Evolutionary conservation across 2,888 invertebrate species (phyloP).

Genomic region (Biston betularia): DNA sequence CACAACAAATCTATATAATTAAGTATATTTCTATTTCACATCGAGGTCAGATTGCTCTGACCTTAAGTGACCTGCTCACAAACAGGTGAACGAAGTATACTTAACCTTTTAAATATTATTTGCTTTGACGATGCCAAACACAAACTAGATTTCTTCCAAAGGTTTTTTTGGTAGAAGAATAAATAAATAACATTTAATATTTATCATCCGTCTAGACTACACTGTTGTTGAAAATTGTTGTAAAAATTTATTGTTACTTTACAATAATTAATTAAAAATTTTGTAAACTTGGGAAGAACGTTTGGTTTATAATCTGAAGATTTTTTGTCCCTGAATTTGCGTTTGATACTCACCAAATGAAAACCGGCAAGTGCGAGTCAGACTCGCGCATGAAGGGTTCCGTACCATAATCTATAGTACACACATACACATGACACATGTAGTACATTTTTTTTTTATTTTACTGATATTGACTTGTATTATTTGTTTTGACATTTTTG

Average conservation of each 20-base stretch:
- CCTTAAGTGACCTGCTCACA: constrained; percentile 9
- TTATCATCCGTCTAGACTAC: not conserved
- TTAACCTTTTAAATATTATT: constrained; percentile 14
- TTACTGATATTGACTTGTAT: too few relatives aligned
- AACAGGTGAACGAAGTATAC: constrained; percentile 4
- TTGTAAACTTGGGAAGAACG: too few relatives aligned
- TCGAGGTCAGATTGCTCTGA: constrained; percentile 9
- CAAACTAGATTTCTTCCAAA: not conserved
- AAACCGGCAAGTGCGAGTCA: too few relatives aligned
- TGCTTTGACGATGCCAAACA: not conserved
- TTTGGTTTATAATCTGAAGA: too few relatives aligned
- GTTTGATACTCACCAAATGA: too few relatives aligned
- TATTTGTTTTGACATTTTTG: too few relatives aligned
- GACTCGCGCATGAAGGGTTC: too few relatives aligned
- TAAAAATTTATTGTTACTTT: not conserved
- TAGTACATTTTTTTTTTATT: too few relatives aligned
- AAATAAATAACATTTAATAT: not conserved
- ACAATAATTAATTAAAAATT: too few relatives aligned
- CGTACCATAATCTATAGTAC: too few relatives aligned
- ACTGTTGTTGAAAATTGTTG: not conserved
- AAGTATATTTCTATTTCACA: not conserved
- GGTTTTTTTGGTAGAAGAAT: not conserved
- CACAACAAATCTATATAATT: not conserved
- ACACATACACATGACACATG: too few relatives aligned
- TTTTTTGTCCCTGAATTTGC: too few relatives aligned